Evolutionary conservation across 2,113 vertebrate species (phyloP).

Genomic region (Phainopepla nitens): DNA sequence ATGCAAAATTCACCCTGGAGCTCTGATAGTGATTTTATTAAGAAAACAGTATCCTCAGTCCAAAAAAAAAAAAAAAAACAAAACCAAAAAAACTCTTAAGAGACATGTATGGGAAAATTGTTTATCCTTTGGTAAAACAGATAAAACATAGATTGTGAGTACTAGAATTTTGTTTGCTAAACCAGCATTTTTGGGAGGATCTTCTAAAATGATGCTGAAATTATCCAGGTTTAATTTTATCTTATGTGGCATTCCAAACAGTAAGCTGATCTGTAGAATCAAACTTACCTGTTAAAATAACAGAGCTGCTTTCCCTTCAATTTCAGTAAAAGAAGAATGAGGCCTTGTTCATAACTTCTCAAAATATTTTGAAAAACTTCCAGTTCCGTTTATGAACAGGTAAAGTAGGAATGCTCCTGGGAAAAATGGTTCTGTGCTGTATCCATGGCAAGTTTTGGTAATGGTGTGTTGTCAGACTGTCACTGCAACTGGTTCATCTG

Average conservation of each 20-base stretch:
- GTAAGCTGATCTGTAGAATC: neutral
- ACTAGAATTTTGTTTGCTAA: neutral
- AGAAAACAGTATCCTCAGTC: neutral
- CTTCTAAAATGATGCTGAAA: neutral
- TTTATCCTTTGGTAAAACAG: slow-evolving; percentile 35
- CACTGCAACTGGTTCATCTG: neutral
- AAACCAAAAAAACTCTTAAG: neutral
- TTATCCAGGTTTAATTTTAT: neutral
- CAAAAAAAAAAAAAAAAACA: too few relatives aligned
- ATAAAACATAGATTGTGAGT: neutral
- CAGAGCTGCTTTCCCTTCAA: neutral
- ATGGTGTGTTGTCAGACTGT: neutral
- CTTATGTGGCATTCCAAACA: neutral
- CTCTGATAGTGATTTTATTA: slow-evolving; percentile 39
- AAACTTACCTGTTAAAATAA: neutral
- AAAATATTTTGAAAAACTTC: neutral
- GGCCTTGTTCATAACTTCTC: neutral
- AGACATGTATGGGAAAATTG: neutral
- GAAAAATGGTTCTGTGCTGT: neutral
- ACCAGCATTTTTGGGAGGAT: neutral
- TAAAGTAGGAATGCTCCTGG: neutral
- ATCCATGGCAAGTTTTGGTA: neutral
- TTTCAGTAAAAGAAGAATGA: neutral
- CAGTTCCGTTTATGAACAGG: neutral
- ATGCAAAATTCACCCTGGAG: slow-evolving; percentile 32